phyloP scores from a whole-genome alignment of 2,888 invertebrate genomes.

The Geophilus truncorum region DNA sequence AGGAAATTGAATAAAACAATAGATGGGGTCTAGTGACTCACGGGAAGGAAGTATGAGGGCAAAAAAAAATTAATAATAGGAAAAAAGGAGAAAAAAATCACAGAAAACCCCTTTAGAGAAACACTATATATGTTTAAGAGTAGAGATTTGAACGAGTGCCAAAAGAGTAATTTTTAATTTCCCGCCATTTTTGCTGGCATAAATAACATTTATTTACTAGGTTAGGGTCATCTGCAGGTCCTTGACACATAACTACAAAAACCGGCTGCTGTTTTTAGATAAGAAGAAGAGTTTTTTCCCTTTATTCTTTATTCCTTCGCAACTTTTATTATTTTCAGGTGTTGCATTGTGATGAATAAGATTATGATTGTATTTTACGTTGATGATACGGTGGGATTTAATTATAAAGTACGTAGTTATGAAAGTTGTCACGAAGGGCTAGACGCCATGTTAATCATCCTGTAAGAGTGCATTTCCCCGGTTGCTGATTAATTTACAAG shows the following conservation, averaged over 20 bases:
- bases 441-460: neutral
- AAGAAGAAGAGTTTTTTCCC: neutral
- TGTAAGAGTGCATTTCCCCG: neutral
- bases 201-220: neutral
- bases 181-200: neutral
- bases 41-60: neutral
- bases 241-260: neutral
- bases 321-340: neutral
- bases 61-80: neutral
- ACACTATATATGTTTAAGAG: too few relatives aligned
- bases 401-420: neutral
- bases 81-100: too few relatives aligned
- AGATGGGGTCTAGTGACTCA: neutral
- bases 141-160: neutral
- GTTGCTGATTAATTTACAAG: neutral
- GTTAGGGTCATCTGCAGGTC: neutral
- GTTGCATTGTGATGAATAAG: neutral
- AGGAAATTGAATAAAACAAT: neutral
- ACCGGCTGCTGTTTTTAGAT: neutral
- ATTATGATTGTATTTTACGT: neutral
- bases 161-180: neutral
- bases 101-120: too few relatives aligned
- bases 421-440: neutral
- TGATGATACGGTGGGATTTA: neutral
- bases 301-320: neutral